These are phyloP conservation scores for Pseudomyrmex concolor DNA, from an alignment of 1,140 invertebrate genomes.

Conservation along the genomic window DNA sequence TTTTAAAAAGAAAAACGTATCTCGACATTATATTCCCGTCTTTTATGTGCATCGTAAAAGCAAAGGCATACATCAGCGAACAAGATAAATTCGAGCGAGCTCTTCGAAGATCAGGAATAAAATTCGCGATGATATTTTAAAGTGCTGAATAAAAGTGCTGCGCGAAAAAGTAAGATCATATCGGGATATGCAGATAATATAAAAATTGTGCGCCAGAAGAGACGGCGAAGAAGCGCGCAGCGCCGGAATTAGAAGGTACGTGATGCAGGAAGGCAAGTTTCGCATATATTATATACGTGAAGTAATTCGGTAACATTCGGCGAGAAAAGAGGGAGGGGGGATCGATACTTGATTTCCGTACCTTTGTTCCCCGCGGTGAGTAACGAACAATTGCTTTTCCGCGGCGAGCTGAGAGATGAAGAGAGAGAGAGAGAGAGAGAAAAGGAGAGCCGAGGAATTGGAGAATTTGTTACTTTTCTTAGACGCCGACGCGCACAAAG, in stretches of 20 bases:
- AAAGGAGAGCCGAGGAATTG: slow-evolving; percentile 30
- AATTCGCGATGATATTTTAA: background rate
- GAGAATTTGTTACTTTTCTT: slow-evolving; percentile 53
- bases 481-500: slow-evolving; percentile 35
- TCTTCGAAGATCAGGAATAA: slow-evolving; percentile 2
- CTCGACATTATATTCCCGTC: background rate
- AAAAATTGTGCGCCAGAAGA: background rate
- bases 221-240: background rate
- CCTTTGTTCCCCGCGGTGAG: slow-evolving; percentile 19
- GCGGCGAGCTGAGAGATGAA: background rate
- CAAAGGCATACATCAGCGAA: background rate
- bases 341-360: slow-evolving; percentile 57
- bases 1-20: too few species aligned
- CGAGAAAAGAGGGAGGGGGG: background rate
- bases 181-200: slow-evolving; percentile 11
- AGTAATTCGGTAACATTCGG: background rate
- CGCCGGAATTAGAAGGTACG: slow-evolving; percentile 22
- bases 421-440: background rate
- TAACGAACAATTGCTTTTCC: slow-evolving; percentile 54
- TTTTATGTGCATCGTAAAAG: background rate
- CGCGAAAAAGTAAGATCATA: background rate
- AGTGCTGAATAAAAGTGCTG: slow-evolving; percentile 3
- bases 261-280: background rate
- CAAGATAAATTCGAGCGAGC: background rate
- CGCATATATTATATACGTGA: background rate